These are phyloP conservation scores for Cygnus buccinator DNA, from an alignment of 2,113 vertebrate species.

Conservation along the genomic window DNA sequence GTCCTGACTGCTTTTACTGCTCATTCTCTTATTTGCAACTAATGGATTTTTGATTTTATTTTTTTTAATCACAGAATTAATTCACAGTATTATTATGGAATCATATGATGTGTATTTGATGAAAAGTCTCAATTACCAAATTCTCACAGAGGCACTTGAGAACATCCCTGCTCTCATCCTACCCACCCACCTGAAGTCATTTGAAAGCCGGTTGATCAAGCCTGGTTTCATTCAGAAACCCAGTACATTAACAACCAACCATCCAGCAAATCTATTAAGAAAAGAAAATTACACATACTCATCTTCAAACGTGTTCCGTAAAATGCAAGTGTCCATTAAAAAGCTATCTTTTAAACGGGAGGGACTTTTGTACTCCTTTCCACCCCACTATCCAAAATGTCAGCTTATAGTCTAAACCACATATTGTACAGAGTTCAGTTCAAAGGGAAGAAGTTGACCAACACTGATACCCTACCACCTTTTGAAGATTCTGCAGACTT, in stretches of 20 bases:
- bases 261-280: not conserved
- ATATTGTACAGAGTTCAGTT: rapidly evolving
- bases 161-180: not conserved
- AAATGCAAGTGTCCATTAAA: not conserved
- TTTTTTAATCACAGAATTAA: not conserved
- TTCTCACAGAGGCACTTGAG: not conserved
- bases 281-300: not conserved
- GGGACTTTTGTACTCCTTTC: not conserved
- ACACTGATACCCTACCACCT: conserved; percentile 80
- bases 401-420: not conserved
- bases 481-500: conserved; percentile 88
- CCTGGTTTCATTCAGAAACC: not conserved
- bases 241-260: not conserved
- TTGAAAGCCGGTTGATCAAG: not conserved
- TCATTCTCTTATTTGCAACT: not conserved
- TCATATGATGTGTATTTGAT: not conserved
- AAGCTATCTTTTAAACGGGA: not conserved
- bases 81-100: not conserved
- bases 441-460: not conserved
- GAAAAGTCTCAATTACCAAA: not conserved
- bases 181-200: not conserved
- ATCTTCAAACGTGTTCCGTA: not conserved
- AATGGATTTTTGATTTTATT: not conserved
- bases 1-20: not conserved
- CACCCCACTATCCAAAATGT: not conserved